Conservation (phyloP, 2,888 invertebrate genomes). For the Cremastobaeus sp. region DNA sequence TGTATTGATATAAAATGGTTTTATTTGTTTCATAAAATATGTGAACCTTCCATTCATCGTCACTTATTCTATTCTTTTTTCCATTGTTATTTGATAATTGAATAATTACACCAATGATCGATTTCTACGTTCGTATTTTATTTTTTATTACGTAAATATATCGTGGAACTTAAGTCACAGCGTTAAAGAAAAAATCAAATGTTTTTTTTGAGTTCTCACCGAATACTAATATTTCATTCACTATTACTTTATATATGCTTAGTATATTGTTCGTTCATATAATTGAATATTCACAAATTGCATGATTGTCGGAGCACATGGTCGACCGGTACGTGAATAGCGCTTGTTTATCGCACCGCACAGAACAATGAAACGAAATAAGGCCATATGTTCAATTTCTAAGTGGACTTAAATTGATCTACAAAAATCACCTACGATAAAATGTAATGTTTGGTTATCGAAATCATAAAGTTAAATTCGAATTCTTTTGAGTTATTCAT, state of each 20-base stretch:
- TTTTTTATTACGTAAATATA: too few relatives aligned
- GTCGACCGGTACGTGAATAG: slow-evolving; percentile 68
- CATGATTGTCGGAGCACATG: slow-evolving; percentile 75
- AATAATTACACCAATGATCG: too few relatives aligned
- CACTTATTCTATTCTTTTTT: too few relatives aligned
- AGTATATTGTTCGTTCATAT: slow-evolving; percentile 74
- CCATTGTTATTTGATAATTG: too few relatives aligned
- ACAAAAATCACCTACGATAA: slow-evolving; percentile 54
- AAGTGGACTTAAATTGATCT: slow-evolving; percentile 56
- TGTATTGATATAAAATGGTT: too few relatives aligned
- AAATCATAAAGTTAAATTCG: slow-evolving; percentile 7
- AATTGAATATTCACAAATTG: slow-evolving; percentile 78
- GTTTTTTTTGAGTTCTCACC: slow-evolving; percentile 13
- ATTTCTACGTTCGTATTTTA: too few relatives aligned
- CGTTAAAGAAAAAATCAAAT: slow-evolving; percentile 4
- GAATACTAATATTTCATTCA: slow-evolving; percentile 35
- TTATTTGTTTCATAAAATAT: too few relatives aligned
- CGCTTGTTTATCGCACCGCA: slow-evolving; percentile 66
- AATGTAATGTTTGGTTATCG: slow-evolving; percentile 36
- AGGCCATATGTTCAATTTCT: slow-evolving; percentile 63
- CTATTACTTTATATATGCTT: slow-evolving; percentile 44
- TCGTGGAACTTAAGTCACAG: background rate
- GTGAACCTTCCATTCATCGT: too few relatives aligned
- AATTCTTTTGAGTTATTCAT: too few relatives aligned
- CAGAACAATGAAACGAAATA: slow-evolving; percentile 63